Conservation (phyloP, 2,113 vertebrate species). For the Sturnus vulgaris region DNA sequence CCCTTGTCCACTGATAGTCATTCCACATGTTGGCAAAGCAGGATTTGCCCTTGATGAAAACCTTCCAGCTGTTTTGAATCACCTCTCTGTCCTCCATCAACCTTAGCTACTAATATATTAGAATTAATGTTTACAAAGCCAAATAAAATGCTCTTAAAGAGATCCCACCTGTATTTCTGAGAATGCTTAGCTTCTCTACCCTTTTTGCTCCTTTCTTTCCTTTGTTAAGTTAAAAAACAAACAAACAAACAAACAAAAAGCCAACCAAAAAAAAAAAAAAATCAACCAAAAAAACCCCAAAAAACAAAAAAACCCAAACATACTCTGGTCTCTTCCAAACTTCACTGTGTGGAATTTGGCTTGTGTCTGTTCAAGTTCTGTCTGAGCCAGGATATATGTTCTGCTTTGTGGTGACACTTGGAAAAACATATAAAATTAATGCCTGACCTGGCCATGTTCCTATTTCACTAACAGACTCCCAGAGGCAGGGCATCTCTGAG, state of each 20-base stretch:
- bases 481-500: not conserved
- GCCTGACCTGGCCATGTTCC: not conserved
- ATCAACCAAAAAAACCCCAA: no score
- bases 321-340: not conserved
- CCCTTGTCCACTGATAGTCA: not conserved
- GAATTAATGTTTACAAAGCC: constrained; percentile 52
- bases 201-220: not conserved
- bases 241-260: no score
- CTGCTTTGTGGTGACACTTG: not conserved
- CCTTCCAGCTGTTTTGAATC: not conserved
- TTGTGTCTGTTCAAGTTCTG: not conserved
- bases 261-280: not conserved
- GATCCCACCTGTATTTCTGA: not conserved
- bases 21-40: fast-evolving
- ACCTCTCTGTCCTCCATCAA: not conserved
- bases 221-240: not conserved
- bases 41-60: not conserved
- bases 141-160: constrained; percentile 43
- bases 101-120: not conserved
- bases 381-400: not conserved
- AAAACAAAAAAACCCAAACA: not conserved
- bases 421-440: not conserved
- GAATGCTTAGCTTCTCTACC: not conserved
- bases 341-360: not conserved
- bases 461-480: not conserved